Conservation (phyloP, 2,797 vertebrate species). For the Lemur catta region DNA sequence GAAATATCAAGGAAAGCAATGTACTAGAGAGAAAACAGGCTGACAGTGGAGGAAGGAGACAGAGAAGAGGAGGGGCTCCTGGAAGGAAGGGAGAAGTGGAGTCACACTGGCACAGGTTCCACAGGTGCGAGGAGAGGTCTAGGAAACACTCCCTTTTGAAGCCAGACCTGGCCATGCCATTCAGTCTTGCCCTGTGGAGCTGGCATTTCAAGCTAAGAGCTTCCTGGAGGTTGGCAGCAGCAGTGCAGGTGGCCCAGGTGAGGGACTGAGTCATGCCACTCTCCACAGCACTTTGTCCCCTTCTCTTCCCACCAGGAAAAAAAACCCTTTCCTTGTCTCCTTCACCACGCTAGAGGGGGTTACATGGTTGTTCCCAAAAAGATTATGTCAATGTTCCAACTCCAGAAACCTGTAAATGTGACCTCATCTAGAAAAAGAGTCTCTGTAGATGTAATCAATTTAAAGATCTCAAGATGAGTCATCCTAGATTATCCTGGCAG, state of each 20-base stretch:
- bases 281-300: neutral
- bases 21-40: neutral
- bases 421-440: neutral
- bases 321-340: neutral
- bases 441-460: neutral
- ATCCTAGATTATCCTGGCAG: neutral
- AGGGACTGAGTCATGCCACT: neutral
- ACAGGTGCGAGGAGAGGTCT: neutral
- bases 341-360: neutral
- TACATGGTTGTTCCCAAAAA: neutral
- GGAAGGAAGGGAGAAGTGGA: neutral
- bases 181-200: neutral
- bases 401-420: neutral
- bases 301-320: neutral
- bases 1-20: conserved; percentile 14
- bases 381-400: neutral
- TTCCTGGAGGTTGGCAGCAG: neutral
- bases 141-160: neutral
- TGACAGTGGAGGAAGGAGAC: conserved; percentile 28
- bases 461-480: conserved; percentile 38
- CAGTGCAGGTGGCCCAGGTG: neutral
- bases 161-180: neutral
- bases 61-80: neutral
- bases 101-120: neutral
- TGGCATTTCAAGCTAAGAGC: neutral